These are phyloP conservation scores for Drosophila atroscutellata DNA, from an alignment of 2,888 invertebrate genomes.

Conservation along the genomic window DNA sequence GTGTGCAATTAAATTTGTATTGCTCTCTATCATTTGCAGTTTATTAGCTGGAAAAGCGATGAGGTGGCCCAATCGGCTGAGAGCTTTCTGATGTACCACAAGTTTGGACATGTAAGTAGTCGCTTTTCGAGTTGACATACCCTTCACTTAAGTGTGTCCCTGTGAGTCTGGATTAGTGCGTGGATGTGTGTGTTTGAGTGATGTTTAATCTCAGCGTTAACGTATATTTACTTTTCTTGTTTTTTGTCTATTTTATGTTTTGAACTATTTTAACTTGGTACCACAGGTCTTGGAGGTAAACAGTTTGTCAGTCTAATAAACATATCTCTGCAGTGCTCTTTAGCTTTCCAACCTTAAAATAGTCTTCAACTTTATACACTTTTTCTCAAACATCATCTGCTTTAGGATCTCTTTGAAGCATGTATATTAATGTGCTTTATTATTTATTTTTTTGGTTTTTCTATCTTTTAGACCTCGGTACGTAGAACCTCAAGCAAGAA, in stretches of 20 bases:
- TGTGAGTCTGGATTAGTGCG: conserved; percentile 13
- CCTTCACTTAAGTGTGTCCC: conserved; percentile 10
- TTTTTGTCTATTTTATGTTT: conserved; percentile 67
- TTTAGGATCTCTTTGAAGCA: conserved; percentile 49
- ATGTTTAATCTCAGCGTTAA: conserved; percentile 47
- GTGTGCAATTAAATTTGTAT: conserved; percentile 32
- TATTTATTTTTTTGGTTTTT: conserved; percentile 23
- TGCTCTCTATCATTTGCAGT: conserved; percentile 85
- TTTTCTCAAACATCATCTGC: conserved; percentile 24
- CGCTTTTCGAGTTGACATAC: conserved; percentile 6
- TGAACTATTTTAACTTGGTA: conserved; percentile 48
- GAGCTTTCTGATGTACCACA: conserved; percentile 94
- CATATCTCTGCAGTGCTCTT: conserved; percentile 42
- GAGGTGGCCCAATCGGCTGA: conserved; percentile 95
- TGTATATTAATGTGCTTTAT: conserved; percentile 43
- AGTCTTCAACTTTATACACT: conserved; percentile 26
- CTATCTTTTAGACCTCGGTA: conserved; percentile 69
- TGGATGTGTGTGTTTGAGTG: conserved; percentile 35
- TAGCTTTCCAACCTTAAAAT: conserved; percentile 24
- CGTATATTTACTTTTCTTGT: conserved; percentile 60
- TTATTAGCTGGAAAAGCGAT: conserved; percentile 93
- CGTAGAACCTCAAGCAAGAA: conserved; percentile 48
- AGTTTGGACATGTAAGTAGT: conserved; percentile 94
- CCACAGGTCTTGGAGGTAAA: conserved; percentile 82
- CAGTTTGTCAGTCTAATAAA: conserved; percentile 50